phyloP scores from a whole-genome alignment of 2,888 invertebrate species.

The Cryptophagus acutangulus region DNA sequence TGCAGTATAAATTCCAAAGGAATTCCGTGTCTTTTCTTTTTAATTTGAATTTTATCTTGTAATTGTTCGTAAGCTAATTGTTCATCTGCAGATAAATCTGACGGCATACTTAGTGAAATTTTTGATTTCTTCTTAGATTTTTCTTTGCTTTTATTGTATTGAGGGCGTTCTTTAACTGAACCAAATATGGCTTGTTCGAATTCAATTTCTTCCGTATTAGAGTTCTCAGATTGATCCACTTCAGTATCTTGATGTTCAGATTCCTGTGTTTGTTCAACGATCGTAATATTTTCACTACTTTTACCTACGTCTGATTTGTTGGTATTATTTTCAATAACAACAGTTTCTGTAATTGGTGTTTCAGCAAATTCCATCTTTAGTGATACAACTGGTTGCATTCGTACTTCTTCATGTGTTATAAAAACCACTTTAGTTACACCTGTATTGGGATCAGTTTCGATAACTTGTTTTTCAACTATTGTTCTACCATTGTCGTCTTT shows the following conservation, averaged over 20 bases:
- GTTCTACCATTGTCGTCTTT: too few species aligned
- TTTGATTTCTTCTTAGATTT: conserved; percentile 23
- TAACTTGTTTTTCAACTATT: too few species aligned
- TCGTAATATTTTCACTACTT: too few species aligned
- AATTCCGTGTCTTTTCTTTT: conserved; percentile 33
- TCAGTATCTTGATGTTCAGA: conserved; percentile 13
- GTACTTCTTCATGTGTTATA: conserved; percentile 69
- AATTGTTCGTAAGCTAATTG: conserved; percentile 40
- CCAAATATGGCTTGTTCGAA: conserved; percentile 59
- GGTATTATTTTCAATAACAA: conserved; percentile 10
- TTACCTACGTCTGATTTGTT: conserved; percentile 11
- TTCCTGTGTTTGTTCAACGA: conserved; percentile 10
- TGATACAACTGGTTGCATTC: conserved; percentile 61
- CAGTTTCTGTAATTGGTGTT: conserved; percentile 16
- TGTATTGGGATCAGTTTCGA: not conserved
- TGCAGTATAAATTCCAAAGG: conserved; percentile 30
- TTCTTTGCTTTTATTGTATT: conserved; percentile 22
- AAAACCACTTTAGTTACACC: conserved; percentile 54
- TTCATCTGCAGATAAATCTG: conserved; percentile 43
- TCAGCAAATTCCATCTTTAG: conserved; percentile 57
- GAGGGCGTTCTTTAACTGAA: conserved; percentile 56
- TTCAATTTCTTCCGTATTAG: conserved; percentile 32
- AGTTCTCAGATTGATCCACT: not conserved
- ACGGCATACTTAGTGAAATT: conserved; percentile 13
- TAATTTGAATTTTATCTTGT: conserved; percentile 34